Base-by-base conservation (phyloP, 2,888 invertebrate genomes). In the Athetis lepigone region DNA sequence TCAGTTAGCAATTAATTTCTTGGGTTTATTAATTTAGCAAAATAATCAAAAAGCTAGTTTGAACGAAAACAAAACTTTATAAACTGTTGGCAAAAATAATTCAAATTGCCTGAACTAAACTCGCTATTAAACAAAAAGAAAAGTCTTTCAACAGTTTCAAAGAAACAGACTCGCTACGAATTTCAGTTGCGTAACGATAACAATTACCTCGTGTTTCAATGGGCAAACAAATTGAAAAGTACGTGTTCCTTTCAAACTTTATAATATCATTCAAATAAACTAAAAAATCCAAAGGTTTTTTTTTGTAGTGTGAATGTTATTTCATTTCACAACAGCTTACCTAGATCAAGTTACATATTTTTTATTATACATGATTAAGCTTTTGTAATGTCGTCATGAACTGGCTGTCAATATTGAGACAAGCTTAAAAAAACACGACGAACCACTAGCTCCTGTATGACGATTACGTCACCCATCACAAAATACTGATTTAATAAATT, bases 21-120 rank as follows among this genome's bases (percentile, higher is more conserved):
- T 16, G 4, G 18, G 11, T 27, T 16, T 25, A 21, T 8, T 19
- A 39, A 52, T 52, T 62, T 27, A 6, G 36, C 6, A 43, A 51
- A 62, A 63, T 62, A 29, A 63, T 51, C 9, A 39, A 13, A 39
- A 46, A 63, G 19, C 13, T 11, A 25, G 37, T 23, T 23, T 52
- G 18, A 63, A 23, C 23, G 2, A 52, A 63, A 64, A 64, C 64
- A 64, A 33, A 61, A 49, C 13, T 61, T 57, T 25, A n/a, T 33
- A 36, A 62, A 43, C 27, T 62, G 42, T 36, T 13, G 8, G 36
- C 42, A 51, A 43, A 62, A 62, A 62, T 50, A 63, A 51, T 37
- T 50, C 18, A 43, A 51, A 29, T 50, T 21, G 4, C 5, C 11
- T n/a, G 1, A 62, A 43, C 51, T 8, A 37, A 37, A 37, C 18